Conservation (phyloP, 2,888 invertebrate species). For the Subacronicta megacephala region DNA sequence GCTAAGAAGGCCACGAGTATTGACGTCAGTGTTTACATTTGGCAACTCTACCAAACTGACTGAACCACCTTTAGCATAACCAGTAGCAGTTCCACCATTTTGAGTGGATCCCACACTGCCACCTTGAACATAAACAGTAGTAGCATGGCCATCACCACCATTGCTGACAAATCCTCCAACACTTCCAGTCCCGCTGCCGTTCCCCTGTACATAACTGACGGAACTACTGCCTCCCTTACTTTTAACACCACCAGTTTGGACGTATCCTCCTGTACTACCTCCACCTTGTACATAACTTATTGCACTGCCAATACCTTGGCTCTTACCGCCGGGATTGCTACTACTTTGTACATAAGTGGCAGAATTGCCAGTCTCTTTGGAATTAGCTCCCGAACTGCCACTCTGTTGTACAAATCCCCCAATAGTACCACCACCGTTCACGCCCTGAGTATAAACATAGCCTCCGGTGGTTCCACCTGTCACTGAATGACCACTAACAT, state of each 20-base stretch:
- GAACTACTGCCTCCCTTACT: conserved; percentile 6
- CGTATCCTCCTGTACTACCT: not conserved
- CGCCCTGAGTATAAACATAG: not conserved
- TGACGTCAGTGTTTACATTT: no score
- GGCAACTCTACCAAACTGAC: no score
- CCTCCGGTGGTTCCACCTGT: not conserved
- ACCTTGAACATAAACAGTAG: conserved; percentile 1
- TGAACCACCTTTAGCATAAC: not conserved
- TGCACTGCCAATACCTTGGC: conserved; percentile 1
- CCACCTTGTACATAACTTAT: conserved; percentile 5
- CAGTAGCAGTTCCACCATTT: not conserved
- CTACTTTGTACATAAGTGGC: not conserved
- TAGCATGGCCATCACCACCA: no score
- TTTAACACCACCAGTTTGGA: conserved; percentile 10
- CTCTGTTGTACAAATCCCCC: not conserved
- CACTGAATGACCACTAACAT: not conserved
- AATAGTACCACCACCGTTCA: no score
- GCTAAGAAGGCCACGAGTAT: not conserved
- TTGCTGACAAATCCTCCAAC: not conserved
- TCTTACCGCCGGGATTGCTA: not conserved
- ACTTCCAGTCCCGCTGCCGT: not conserved
- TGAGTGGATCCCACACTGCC: not conserved
- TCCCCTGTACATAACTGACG: not conserved
- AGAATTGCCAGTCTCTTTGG: not conserved
- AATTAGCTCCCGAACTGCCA: not conserved